Conservation (phyloP, 2,888 invertebrate species). For the Phragmatobia fuliginosa region DNA sequence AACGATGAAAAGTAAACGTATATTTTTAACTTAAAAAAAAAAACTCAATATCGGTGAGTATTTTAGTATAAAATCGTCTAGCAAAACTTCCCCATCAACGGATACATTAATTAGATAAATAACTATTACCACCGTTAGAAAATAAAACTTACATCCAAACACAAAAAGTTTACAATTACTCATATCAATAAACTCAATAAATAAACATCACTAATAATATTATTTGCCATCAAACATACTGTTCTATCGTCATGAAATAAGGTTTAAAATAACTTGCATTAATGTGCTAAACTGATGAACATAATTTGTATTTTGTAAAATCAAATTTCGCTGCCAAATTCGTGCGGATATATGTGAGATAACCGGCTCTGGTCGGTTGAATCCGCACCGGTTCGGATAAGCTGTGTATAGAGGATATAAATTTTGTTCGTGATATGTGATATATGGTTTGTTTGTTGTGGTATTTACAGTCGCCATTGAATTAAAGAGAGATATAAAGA, state of each 20-base stretch:
- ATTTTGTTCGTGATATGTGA: constrained; percentile 30
- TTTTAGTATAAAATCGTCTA: neutral
- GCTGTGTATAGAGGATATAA: constrained; percentile 40
- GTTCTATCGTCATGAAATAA: neutral
- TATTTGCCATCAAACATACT: neutral
- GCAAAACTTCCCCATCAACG: constrained; percentile 4
- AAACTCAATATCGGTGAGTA: too few species aligned
- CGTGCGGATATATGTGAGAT: constrained; percentile 51
- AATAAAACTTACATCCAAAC: neutral
- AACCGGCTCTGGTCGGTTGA: constrained; percentile 58
- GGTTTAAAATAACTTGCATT: constrained; percentile 16
- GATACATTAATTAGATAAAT: neutral
- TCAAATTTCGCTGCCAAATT: constrained; percentile 42
- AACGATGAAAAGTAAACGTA: too few species aligned
- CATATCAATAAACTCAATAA: neutral
- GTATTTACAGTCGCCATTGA: constrained; percentile 2
- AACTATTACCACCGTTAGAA: neutral
- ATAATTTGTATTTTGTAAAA: constrained; percentile 39
- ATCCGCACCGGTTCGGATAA: constrained; percentile 59
- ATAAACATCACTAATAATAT: neutral
- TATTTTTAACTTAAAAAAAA: too few species aligned
- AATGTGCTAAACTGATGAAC: constrained; percentile 26
- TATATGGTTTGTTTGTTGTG: constrained; percentile 19
- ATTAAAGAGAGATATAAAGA: neutral
- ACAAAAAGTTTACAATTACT: constrained; percentile 1